A percentile compares a stretch with the other conserved stretches of the same genome.
Evolutionary conservation across 1,140 invertebrate genomes (phyloP).

Genomic region (Myzus persicae): DNA sequence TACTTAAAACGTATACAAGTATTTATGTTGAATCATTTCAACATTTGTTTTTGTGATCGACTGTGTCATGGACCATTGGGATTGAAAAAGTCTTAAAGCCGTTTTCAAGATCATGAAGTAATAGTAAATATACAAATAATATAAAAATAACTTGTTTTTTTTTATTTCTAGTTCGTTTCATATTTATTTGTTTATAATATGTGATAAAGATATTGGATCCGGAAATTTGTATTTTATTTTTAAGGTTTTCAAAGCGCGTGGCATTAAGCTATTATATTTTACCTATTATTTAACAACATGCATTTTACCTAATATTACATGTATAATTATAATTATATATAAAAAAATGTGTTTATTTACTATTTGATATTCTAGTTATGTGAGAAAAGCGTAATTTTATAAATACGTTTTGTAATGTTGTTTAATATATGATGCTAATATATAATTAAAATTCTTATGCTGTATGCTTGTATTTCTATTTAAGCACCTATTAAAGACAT

Average conservation of each 20-base stretch:
- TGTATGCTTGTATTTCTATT: no score
- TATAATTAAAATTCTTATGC: no score
- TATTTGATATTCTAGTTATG: no score
- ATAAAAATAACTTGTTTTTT: not conserved
- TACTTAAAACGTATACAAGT: not conserved
- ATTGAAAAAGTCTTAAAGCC: not conserved
- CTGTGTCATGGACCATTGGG: not conserved
- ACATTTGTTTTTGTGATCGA: not conserved
- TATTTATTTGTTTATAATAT: not conserved
- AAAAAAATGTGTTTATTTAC: no score
- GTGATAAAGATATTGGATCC: not conserved
- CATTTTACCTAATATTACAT: no score
- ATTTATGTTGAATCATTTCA: not conserved
- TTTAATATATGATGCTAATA: no score
- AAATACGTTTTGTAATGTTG: no score
- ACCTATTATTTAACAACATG: no score
- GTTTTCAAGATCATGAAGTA: not conserved
- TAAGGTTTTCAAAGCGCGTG: not conserved
- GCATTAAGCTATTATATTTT: not conserved
- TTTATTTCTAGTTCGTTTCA: not conserved
- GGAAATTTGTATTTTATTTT: not conserved
- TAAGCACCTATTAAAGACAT: no score
- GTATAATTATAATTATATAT: no score
- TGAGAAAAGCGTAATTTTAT: no score
- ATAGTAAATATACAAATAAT: no score